These are phyloP conservation scores for Ginglymostoma cirratum DNA, from an alignment of 2,113 vertebrate genomes.

Conservation along the genomic window DNA sequence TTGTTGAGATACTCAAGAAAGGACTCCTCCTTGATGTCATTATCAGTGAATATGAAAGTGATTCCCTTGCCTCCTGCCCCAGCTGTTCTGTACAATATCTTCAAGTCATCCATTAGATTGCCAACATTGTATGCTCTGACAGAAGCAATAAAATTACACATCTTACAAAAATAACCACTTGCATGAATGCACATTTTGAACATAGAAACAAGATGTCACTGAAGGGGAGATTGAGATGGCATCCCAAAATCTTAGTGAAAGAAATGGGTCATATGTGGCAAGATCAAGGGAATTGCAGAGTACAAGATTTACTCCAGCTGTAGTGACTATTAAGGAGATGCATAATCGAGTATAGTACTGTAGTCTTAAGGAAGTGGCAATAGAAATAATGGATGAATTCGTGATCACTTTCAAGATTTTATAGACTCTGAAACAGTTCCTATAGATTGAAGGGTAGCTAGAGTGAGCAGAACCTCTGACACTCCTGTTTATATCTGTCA, in stretches of 20 bases:
- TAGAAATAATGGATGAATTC: no score
- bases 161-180: background rate
- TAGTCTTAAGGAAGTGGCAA: no score
- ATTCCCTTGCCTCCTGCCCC: slow-evolving; percentile 62
- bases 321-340: background rate
- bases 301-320: background rate
- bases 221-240: background rate
- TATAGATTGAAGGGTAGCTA: no score
- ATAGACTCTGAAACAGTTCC: no score
- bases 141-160: slow-evolving; percentile 34
- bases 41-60: slow-evolving; percentile 70
- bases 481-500: no score
- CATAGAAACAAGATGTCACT: background rate
- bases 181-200: background rate
- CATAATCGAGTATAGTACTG: background rate
- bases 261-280: no score
- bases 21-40: slow-evolving; percentile 66
- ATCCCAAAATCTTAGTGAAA: no score
- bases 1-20: slow-evolving; percentile 69
- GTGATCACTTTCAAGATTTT: no score
- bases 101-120: slow-evolving; percentile 64
- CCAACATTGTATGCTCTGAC: slow-evolving; percentile 56
- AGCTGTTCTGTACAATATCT: slow-evolving; percentile 58
- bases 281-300: background rate
- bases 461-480: no score